These are phyloP conservation scores for Saturnia pavonia DNA, from an alignment of 2,888 invertebrate genomes.

Conservation along the genomic window DNA sequence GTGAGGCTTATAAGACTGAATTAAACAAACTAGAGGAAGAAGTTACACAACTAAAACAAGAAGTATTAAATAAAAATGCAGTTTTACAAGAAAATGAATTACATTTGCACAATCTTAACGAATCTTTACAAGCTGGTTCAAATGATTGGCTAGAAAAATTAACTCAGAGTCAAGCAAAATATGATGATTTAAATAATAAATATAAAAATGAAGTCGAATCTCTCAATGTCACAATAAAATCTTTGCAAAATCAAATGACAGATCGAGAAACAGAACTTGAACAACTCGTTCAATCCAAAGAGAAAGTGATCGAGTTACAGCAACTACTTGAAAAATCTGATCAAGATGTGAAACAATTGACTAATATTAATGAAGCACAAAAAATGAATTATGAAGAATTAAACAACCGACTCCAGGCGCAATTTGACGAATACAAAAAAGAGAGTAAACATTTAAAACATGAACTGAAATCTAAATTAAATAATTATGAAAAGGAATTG, in stretches of 20 bases:
- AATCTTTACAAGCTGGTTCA: slow-evolving; percentile 53
- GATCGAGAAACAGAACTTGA: slow-evolving; percentile 62
- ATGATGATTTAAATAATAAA: slow-evolving; percentile 58
- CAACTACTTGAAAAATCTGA: slow-evolving; percentile 69
- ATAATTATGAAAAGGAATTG: slow-evolving; percentile 73
- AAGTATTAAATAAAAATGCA: slow-evolving; percentile 49
- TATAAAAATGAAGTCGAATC: slow-evolving; percentile 64
- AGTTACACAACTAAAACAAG: slow-evolving; percentile 53
- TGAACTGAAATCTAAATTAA: slow-evolving; percentile 81
- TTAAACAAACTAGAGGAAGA: slow-evolving; percentile 56
- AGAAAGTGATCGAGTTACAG: slow-evolving; percentile 68
- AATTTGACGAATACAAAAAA: slow-evolving; percentile 71
- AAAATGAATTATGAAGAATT: slow-evolving; percentile 75
- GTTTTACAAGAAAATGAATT: slow-evolving; percentile 56
- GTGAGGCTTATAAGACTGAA: slow-evolving; percentile 53
- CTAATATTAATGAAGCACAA: slow-evolving; percentile 73
- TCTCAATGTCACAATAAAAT: slow-evolving; percentile 58
- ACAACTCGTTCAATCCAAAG: slow-evolving; percentile 60
- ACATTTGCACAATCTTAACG: slow-evolving; percentile 53
- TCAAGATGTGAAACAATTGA: slow-evolving; percentile 69
- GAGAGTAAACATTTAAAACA: slow-evolving; percentile 76
- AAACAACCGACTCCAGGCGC: slow-evolving; percentile 66
- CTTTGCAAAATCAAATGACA: slow-evolving; percentile 54
- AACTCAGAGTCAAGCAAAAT: slow-evolving; percentile 61
- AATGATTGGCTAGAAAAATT: slow-evolving; percentile 58